Percentiles rank a stretch among this genome's conserved stretches.
Conservation (phyloP, 2,888 invertebrate species). For the Drosophila sordidula region DNA sequence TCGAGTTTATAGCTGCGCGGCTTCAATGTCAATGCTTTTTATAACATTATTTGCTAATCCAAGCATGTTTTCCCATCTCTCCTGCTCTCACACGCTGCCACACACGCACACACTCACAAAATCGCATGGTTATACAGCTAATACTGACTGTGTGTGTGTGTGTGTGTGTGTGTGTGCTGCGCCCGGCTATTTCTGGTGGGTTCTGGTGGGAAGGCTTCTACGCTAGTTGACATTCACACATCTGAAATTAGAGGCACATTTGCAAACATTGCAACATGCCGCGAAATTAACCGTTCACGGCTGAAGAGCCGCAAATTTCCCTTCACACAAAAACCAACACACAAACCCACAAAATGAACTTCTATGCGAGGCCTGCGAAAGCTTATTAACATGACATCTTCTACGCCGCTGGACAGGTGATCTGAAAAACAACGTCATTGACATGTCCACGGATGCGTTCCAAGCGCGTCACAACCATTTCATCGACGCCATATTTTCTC, state of each 20-base stretch:
- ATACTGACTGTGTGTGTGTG: too few species aligned
- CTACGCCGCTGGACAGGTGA: slow-evolving; percentile 68
- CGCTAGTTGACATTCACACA: slow-evolving; percentile 26
- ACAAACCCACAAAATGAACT: slow-evolving; percentile 43
- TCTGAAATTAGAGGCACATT: slow-evolving; percentile 60
- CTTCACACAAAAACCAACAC: slow-evolving; percentile 19
- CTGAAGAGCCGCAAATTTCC: slow-evolving; percentile 25
- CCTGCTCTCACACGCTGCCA: slow-evolving; percentile 4
- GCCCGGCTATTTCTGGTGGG: slow-evolving; percentile 39
- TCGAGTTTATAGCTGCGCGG: slow-evolving; percentile 26
- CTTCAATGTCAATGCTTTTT: slow-evolving; percentile 55
- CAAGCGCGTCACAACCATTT: slow-evolving; percentile 94
- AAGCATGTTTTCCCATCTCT: slow-evolving; percentile 13
- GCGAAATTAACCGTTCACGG: slow-evolving; percentile 40
- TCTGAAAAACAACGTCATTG: slow-evolving; percentile 84
- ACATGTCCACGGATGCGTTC: slow-evolving; percentile 85
- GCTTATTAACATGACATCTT: slow-evolving; percentile 52
- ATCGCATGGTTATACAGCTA: slow-evolving; percentile 15
- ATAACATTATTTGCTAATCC: slow-evolving; percentile 52
- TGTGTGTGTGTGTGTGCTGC: slow-evolving; percentile 22
- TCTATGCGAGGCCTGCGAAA: slow-evolving; percentile 21
- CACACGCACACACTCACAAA: slow-evolving; percentile 4
- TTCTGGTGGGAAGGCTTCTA: slow-evolving; percentile 7
- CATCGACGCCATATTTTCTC: slow-evolving; percentile 92
- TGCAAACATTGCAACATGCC: slow-evolving; percentile 41